Percentiles rank a stretch among this genome's conserved stretches.
phyloP scores from a whole-genome alignment of 1,140 invertebrate species.

The Bombyx mandarina region DNA sequence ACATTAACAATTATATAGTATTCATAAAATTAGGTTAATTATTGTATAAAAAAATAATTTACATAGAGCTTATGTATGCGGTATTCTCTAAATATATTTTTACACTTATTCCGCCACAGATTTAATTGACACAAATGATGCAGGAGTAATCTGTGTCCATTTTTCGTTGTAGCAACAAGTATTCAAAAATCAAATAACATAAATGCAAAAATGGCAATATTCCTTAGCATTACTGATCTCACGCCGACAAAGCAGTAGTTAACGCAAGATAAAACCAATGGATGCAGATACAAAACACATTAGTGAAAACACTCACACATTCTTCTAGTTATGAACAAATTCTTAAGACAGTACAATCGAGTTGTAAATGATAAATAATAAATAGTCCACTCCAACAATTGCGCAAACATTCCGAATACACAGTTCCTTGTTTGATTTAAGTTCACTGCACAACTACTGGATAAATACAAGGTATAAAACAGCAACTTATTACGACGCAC shows the following conservation, averaged over 20 bases:
- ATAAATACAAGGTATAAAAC: slow-evolving; percentile 7
- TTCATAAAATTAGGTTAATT: no score
- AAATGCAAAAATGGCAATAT: slow-evolving; percentile 69
- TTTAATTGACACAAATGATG: slow-evolving; percentile 44
- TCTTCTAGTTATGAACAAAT: slow-evolving; percentile 17
- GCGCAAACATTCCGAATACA: slow-evolving; percentile 30
- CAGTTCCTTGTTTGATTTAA: slow-evolving; percentile 2
- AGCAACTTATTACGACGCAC: slow-evolving; percentile 43
- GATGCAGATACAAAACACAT: slow-evolving; percentile 24
- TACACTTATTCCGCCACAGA: no score
- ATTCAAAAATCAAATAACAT: slow-evolving; percentile 50
- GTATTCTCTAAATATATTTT: no score
- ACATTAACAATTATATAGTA: no score
- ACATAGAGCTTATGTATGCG: no score
- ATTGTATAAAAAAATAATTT: no score
- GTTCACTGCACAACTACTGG: slow-evolving; percentile 2
- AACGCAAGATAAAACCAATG: slow-evolving; percentile 23
- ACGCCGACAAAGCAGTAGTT: slow-evolving; percentile 28
- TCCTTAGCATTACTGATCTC: slow-evolving; percentile 36
- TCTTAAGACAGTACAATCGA: slow-evolving; percentile 7
- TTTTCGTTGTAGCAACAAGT: slow-evolving; percentile 53
- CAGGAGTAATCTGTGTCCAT: slow-evolving; percentile 20
- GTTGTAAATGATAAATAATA: slow-evolving; percentile 48
- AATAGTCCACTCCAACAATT: slow-evolving; percentile 44
- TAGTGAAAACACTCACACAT: slow-evolving; percentile 35